These are phyloP conservation scores for Hozukius guyotensis DNA, from an alignment of 2,797 vertebrate genomes.

Conservation along the genomic window DNA sequence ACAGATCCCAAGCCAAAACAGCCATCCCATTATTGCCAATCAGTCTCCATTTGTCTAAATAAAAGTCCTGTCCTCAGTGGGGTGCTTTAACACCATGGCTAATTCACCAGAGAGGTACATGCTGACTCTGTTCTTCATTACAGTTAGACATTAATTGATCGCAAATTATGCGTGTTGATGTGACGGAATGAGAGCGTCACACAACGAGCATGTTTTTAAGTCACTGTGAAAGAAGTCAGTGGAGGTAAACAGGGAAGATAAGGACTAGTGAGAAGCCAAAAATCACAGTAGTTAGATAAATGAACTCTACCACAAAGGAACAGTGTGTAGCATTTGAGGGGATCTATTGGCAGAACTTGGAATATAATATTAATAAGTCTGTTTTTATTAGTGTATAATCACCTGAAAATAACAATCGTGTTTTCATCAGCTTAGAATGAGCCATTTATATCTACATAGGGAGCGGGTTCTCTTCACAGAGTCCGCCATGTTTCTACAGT, in stretches of 20 bases:
- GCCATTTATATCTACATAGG: background rate
- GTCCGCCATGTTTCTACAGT: background rate
- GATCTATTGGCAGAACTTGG: background rate
- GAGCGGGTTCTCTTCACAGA: background rate
- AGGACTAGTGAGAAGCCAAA: background rate
- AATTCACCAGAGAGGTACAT: conserved; percentile 7
- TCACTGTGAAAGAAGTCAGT: background rate
- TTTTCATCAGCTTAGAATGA: background rate
- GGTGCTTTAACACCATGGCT: background rate
- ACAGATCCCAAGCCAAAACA: conserved; percentile 42
- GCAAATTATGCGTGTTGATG: background rate
- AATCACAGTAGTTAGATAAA: background rate
- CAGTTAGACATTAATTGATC: background rate
- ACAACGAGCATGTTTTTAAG: background rate
- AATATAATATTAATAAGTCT: too few species aligned
- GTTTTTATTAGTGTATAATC: background rate
- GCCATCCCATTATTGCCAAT: conserved; percentile 44
- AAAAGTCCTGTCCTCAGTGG: background rate
- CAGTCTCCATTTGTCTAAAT: conserved; percentile 32
- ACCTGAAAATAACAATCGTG: background rate
- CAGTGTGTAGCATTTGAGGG: background rate
- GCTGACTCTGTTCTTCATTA: background rate
- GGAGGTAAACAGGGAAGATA: background rate
- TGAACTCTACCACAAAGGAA: background rate
- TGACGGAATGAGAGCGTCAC: background rate